Percentiles rank a stretch among this genome's conserved stretches.
Evolutionary conservation across 2,113 vertebrate genomes (phyloP).

Genomic region (Prolemur simus): DNA sequence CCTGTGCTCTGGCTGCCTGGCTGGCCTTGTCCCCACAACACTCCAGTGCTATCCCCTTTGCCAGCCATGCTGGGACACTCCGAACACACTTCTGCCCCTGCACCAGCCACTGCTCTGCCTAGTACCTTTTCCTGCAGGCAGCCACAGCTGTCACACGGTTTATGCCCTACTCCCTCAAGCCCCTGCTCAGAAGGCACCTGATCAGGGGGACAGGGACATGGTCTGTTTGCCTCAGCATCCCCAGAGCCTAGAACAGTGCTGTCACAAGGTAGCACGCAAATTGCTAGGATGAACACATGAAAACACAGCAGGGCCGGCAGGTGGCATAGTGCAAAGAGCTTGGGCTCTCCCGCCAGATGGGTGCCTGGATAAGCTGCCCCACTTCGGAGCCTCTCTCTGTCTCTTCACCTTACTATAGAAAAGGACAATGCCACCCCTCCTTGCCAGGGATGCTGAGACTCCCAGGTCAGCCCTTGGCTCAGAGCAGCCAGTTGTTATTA

Average conservation of each 20-base stretch:
- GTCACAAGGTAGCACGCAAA: accelerated
- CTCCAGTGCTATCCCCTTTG: accelerated
- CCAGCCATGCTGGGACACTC: accelerated
- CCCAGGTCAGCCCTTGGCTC: background rate
- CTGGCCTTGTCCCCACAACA: accelerated
- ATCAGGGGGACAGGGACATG: accelerated
- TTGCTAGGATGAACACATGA: accelerated
- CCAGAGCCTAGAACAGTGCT: background rate
- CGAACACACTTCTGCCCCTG: accelerated
- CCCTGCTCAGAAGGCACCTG: background rate
- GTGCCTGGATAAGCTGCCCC: accelerated
- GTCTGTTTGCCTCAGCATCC: background rate
- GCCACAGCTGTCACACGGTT: no score
- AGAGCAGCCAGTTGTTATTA: background rate
- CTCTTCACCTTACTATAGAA: background rate
- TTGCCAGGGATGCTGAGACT: background rate
- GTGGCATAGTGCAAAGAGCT: background rate
- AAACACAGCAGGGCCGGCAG: accelerated
- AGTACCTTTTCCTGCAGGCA: background rate
- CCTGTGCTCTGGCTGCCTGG: background rate
- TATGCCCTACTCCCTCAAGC: background rate
- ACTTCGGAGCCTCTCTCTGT: no score
- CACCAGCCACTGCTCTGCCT: background rate
- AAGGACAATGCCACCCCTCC: background rate
- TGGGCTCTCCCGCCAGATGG: accelerated